Base-by-base conservation (phyloP, 2,113 vertebrate species). In the Tetrao urogallus region DNA sequence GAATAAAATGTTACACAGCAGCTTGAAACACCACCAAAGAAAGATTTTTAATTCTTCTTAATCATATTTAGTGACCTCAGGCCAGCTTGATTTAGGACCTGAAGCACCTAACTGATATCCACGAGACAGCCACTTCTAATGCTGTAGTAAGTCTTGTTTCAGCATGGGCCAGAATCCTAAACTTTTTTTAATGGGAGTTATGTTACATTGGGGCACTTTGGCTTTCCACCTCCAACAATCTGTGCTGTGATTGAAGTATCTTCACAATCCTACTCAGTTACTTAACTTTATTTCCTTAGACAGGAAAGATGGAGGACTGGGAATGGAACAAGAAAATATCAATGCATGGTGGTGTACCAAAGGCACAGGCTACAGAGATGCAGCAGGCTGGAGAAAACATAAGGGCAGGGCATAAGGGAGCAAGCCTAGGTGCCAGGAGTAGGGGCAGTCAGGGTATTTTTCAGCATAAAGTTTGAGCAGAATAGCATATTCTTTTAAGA, bases 391-490 rank as follows among this genome's bases (percentile, higher is more conserved):
- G 22, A 73, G 8, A 42, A 72, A 75, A 5, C 12, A 43, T 8
- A 54, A 90, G 78, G 58, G 38, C 21, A 76, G 16, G 32, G 50
- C 28, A 88, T 25, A 91, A 79, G 40, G 43, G 13, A 45, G 25
- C 9, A 79, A 67, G 57, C 32, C 6, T 0, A 0, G 17, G 5
- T 7, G 10, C 1, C 30, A 63, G 27, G 32, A 61, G 57, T 36
- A 3, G 8, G 16, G 8, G 16, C 25, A 76, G 3, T 50, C 66
- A 75, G 63, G 28, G 14, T 88, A 32, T 40, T 77, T 80, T 90
- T 48, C 76, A 88, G 60, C 17, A n/a, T 24, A 24, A 81, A 18
- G 7, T 48, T 73, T 45, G 13, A 69, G 9, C 14, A 57, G 8
- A 25, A 57, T 8, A 76, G 9, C 10, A 47, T 74, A 69, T 84